Conservation (phyloP, 2,113 vertebrate genomes). For the Ivindomyrus marchei region DNA sequence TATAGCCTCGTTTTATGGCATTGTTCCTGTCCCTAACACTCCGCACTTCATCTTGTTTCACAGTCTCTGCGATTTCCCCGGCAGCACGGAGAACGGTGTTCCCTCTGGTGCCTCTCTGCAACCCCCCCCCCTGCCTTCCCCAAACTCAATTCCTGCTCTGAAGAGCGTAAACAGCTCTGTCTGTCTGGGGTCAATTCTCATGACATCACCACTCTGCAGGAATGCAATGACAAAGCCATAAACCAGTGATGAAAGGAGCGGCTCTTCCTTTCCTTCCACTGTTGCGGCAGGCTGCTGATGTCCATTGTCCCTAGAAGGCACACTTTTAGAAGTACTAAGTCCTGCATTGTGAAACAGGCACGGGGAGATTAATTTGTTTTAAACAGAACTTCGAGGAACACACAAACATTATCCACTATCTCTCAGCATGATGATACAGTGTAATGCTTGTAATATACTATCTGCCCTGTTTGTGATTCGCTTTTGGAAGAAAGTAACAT, state of each 20-base stretch:
- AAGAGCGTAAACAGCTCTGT: slow-evolving; percentile 15
- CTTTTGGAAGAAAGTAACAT: background rate
- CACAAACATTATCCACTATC: background rate
- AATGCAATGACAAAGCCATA: slow-evolving; percentile 12
- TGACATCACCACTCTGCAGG: slow-evolving; percentile 13
- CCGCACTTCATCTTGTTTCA: background rate
- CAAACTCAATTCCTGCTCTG: slow-evolving; percentile 6
- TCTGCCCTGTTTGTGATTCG: background rate
- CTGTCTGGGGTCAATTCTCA: slow-evolving; percentile 17
- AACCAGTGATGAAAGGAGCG: background rate
- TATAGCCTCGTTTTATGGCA: background rate
- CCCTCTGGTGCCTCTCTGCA: background rate
- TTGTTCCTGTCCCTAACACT: background rate
- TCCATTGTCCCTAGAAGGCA: background rate
- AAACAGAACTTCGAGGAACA: background rate
- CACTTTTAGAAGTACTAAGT: slow-evolving; percentile 3
- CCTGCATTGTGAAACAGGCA: background rate
- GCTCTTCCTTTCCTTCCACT: background rate
- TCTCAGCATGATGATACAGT: background rate
- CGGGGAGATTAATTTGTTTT: background rate
- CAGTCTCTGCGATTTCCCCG: background rate
- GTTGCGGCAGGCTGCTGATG: background rate
- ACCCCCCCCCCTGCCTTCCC: background rate
- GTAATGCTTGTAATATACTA: background rate
- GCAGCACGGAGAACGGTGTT: background rate